A percentile compares a stretch with the other conserved stretches of the same genome.
Evolutionary conservation across 1,140 invertebrate genomes (phyloP).

Genomic region (Apis laboriosa): DNA sequence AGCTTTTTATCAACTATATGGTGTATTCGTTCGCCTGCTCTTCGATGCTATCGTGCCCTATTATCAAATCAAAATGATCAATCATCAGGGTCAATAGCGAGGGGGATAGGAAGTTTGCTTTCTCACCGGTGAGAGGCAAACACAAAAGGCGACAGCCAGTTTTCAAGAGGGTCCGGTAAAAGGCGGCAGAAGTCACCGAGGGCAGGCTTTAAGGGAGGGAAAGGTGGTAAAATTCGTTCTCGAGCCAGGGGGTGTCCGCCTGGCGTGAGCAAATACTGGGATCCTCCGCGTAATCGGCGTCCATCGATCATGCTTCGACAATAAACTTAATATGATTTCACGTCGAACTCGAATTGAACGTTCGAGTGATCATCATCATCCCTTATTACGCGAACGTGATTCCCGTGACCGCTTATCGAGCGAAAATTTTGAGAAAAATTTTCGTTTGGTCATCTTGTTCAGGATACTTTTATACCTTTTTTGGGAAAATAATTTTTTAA

Average conservation of each 20-base stretch:
- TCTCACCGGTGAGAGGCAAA: conserved; percentile 48
- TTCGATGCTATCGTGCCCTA: conserved; percentile 39
- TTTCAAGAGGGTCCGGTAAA: conserved; percentile 61
- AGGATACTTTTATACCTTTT: background rate
- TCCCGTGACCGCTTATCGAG: background rate
- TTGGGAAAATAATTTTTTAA: background rate
- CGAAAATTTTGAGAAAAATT: background rate
- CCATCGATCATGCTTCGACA: conserved; percentile 69
- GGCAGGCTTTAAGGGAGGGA: conserved; percentile 5
- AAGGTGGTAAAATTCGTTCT: conserved; percentile 26
- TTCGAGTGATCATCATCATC: background rate
- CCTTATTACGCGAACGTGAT: background rate
- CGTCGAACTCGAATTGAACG: conserved; percentile 36
- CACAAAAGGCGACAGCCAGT: conserved; percentile 59
- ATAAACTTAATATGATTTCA: conserved; percentile 67
- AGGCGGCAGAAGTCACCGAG: conserved; percentile 16
- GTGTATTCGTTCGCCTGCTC: background rate
- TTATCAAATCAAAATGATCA: conserved; percentile 61
- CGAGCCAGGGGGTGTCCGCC: conserved; percentile 29
- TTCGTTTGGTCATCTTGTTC: no score
- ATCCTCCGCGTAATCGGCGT: conserved; percentile 66
- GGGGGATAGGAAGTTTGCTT: conserved; percentile 36
- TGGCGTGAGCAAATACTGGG: conserved; percentile 64
- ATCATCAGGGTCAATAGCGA: conserved; percentile 63
- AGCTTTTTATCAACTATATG: conserved; percentile 8